Base-by-base conservation (phyloP, 2,888 invertebrate species). In the Drosophila austrosaltans region DNA sequence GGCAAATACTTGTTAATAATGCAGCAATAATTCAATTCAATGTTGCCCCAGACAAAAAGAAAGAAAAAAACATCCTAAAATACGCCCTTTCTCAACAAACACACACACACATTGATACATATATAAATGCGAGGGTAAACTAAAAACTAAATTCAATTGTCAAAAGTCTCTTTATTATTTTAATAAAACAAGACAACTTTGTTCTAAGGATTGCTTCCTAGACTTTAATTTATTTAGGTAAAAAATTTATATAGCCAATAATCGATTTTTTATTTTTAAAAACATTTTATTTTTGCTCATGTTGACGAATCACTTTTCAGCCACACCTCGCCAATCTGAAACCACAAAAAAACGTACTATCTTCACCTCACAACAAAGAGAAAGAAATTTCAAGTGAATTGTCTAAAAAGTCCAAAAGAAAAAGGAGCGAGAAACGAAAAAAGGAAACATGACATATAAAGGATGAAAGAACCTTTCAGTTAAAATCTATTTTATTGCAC, bases 1-100 rank as follows among this genome's bases (percentile, higher is more conserved):
- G 12, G 25, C n/a, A 2, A n/a, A 16, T 16, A 12, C 69, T 66
- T 40, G 56, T 56, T 53, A 53, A 39, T 68, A 68, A 62, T 68
- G 68, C 56, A 69, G 56, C 40, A 68, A 57, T 53, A 62, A 68
- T 62, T 68, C 44, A 68, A 68, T 61, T 57, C 16, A 39, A 60
- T 66, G 28, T 68, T 39, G 3, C 10, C 1, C 22, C 12, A 3
- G 25, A 10, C 48, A 4, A 48, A 44, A 40, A 3, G 6, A 22
- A 48, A 48, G 5, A 25, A 4, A 48, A 48, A 25, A 25, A 20
- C 48, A 3, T 44, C 8, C 7, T 6, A 48, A 48, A 48, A 48
- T 16, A 32, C 6, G 6, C 2, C 28, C 28, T 28, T 4, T 1
- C 28, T 4, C 28, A 5, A 30, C 0, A 36, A 8, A 36, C 36